Percentiles rank a stretch among this genome's conserved stretches.
These are phyloP conservation scores for Nephrotoma flavescens DNA, from an alignment of 2,888 invertebrate genomes.

Conservation along the genomic window DNA sequence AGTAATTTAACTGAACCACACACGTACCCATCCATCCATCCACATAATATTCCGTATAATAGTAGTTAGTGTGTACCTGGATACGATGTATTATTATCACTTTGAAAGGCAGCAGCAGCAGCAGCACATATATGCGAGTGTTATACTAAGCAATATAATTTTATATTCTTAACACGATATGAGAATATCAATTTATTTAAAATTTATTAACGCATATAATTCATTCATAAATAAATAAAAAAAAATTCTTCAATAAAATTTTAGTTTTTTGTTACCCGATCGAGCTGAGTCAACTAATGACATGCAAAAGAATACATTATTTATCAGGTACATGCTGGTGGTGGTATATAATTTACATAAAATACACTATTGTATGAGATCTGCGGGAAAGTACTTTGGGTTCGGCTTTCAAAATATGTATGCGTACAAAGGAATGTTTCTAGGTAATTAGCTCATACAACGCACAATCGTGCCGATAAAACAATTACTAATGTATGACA, in stretches of 20 bases:
- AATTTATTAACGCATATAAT: neutral
- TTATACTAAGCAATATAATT: neutral
- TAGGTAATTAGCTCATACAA: too few species aligned
- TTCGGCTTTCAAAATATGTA: neutral
- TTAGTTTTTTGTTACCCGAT: neutral
- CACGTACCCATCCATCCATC: neutral
- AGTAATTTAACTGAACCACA: neutral
- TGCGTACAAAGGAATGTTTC: too few species aligned
- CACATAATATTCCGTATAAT: neutral
- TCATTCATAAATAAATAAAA: neutral
- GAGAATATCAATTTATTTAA: neutral
- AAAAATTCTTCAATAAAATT: neutral
- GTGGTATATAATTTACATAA: neutral
- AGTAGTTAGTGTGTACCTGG: neutral
- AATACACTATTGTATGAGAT: neutral
- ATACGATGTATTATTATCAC: neutral
- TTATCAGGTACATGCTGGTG: neutral
- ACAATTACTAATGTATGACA: too few species aligned
- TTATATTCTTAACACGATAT: neutral
- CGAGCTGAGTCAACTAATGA: neutral
- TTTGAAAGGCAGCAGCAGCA: neutral
- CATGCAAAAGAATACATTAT: neutral
- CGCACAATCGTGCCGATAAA: too few species aligned
- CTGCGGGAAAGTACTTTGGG: neutral
- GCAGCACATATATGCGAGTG: neutral